phyloP scores from a whole-genome alignment of 1,140 invertebrate species.

The Drosophila biarmipes region DNA sequence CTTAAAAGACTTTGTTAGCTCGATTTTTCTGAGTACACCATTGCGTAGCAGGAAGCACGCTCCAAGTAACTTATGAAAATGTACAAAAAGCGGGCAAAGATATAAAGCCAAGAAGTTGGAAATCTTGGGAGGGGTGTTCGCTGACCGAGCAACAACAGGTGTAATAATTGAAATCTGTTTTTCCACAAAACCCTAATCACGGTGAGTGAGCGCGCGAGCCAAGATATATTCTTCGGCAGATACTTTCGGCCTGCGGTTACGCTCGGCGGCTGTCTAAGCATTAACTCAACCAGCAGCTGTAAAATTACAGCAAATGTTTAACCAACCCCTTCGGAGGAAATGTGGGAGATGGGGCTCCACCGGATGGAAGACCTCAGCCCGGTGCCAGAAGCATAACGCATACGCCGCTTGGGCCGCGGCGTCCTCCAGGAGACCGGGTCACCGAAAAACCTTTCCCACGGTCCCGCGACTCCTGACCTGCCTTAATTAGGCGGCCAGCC shows the following conservation, averaged over 20 bases:
- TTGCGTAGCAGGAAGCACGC: constrained; percentile 77
- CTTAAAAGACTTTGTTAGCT: too few relatives aligned
- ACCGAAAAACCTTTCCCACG: constrained; percentile 56
- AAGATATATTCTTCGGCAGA: constrained; percentile 46
- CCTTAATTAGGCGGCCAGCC: constrained; percentile 65
- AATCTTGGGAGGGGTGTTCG: constrained; percentile 47
- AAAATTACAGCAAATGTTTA: constrained; percentile 62
- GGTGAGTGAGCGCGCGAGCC: constrained; percentile 46
- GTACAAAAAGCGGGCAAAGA: constrained; percentile 19
- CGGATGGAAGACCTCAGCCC: background rate
- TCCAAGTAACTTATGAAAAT: constrained; percentile 65
- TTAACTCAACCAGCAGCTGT: constrained; percentile 72
- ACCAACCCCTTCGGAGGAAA: constrained; percentile 22
- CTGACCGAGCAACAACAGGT: constrained; percentile 63
- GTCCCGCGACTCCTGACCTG: constrained; percentile 49
- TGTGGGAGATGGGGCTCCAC: constrained; percentile 7
- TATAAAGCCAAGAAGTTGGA: constrained; percentile 26
- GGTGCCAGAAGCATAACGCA: constrained; percentile 23
- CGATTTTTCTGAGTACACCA: constrained; percentile 25
- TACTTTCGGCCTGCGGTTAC: constrained; percentile 62
- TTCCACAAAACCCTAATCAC: constrained; percentile 72
- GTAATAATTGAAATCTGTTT: constrained; percentile 79
- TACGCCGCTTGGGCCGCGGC: constrained; percentile 35
- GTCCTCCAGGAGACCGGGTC: background rate
- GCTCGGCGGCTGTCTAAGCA: constrained; percentile 48